Conservation (phyloP, 1,140 invertebrate species). For the Philotrypesis tridentata region DNA sequence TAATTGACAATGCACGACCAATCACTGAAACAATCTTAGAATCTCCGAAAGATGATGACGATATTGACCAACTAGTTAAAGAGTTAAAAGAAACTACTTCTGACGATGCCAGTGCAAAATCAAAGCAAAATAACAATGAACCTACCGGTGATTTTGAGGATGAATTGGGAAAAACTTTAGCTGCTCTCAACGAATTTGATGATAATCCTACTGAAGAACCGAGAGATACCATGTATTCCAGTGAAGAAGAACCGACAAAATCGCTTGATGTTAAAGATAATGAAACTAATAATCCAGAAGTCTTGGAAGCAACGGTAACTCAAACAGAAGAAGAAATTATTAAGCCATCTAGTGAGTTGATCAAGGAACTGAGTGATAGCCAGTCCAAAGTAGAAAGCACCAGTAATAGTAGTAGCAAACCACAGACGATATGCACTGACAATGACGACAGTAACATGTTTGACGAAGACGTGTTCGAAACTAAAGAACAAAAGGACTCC, state of each 20-base stretch:
- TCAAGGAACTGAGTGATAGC: background rate
- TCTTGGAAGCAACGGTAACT: background rate
- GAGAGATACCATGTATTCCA: background rate
- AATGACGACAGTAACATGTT: conserved; percentile 1
- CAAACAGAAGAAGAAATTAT: background rate
- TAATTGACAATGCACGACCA: background rate
- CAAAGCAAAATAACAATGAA: background rate
- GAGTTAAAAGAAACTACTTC: background rate
- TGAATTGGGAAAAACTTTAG: conserved; percentile 11
- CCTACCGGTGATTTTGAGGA: conserved; percentile 21
- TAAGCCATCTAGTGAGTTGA: background rate
- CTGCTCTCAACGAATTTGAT: background rate
- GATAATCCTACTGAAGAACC: background rate
- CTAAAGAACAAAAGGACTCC: conserved; percentile 18
- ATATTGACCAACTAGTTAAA: background rate
- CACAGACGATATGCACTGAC: background rate
- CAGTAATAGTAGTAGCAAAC: background rate
- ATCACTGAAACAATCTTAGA: background rate
- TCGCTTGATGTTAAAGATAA: background rate
- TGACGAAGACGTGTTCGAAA: conserved; percentile 9
- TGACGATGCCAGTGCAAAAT: background rate
- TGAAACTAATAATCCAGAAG: background rate
- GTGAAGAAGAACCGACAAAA: background rate
- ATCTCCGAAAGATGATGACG: conserved; percentile 11
- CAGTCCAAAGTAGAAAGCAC: background rate